Evolutionary conservation across 2,888 invertebrate species (phyloP), one percentile per base, ranked within the genome.

Genomic region (Orthosia gothica): DNA sequence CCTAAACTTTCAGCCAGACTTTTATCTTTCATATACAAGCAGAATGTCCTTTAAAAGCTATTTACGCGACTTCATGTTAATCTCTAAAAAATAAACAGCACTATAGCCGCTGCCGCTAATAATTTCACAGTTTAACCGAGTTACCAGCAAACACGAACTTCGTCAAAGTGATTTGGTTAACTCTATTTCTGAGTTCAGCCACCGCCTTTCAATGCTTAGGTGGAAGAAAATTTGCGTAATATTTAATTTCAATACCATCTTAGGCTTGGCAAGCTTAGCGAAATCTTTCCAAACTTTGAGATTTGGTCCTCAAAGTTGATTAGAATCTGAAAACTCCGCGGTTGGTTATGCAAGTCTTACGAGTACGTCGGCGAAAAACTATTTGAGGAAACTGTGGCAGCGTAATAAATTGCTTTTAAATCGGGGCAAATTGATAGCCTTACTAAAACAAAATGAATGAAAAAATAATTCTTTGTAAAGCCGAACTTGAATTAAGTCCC

Each of bases 221-320:
- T n/a, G n/a, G n/a, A n/a, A n/a, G n/a, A n/a, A n/a, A n/a, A n/a
- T n/a, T n/a, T n/a, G n/a, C n/a, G n/a, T n/a, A n/a, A n/a, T n/a
- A n/a, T n/a, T n/a, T n/a, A n/a, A n/a, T n/a, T n/a, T n/a, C n/a
- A n/a, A n/a, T n/a, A n/a, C n/a, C n/a, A n/a, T n/a, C n/a, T 92
- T 89, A 89, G 90, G 90, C 89, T 89, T 81, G 86, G 85, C 89
- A 86, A 90, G 91, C 89, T 93, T 91, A 90, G 85, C 85, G 70
- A 88, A 91, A 90, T 91, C 89, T 91, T 88, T 87, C 54, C 74
- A 85, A 89, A 91, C 86, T 91, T 90, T 76, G 73, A 78, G 86
- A 89, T 90, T 87, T 74, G 74, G 83, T 85, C 62, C 79, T 82
- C 82, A 88, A 90, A 91, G 79, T 88, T 87, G 86, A 90, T 91